Percentiles rank a stretch among this genome's conserved stretches.
These are phyloP conservation scores for Tychaedon coryphoeus DNA, from an alignment of 2,113 vertebrate genomes.

Conservation along the genomic window DNA sequence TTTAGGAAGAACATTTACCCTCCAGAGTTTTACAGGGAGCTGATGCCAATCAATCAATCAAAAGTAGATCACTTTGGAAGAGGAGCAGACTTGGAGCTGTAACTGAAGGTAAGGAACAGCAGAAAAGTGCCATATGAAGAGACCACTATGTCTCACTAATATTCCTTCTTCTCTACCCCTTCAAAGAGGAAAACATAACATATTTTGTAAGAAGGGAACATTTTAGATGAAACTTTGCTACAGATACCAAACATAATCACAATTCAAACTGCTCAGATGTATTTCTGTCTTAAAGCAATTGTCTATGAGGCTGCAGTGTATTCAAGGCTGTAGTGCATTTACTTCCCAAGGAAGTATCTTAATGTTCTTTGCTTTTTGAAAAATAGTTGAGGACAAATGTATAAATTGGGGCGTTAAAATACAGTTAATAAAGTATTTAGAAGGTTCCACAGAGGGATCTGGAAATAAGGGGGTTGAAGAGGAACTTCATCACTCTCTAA, in stretches of 20 bases:
- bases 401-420: neutral
- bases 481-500: neutral
- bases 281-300: constrained; percentile 57
- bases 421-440: neutral
- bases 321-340: neutral
- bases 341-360: constrained; percentile 5
- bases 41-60: neutral
- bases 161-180: neutral
- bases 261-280: neutral
- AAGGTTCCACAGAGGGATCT: neutral
- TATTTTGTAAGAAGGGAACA: neutral
- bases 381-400: neutral
- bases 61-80: neutral
- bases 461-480: neutral
- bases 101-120: neutral
- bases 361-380: constrained; percentile 10
- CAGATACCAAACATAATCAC: neutral
- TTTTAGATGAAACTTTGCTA: neutral
- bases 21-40: neutral
- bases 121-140: neutral
- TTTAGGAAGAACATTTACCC: neutral
- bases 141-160: neutral
- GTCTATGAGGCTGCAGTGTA: neutral
- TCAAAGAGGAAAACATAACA: neutral
- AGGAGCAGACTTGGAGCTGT: neutral